Percentiles rank a stretch among this genome's conserved stretches.
phyloP scores from a whole-genome alignment of 2,797 vertebrate species.

The Triplophysa bombifrons region DNA sequence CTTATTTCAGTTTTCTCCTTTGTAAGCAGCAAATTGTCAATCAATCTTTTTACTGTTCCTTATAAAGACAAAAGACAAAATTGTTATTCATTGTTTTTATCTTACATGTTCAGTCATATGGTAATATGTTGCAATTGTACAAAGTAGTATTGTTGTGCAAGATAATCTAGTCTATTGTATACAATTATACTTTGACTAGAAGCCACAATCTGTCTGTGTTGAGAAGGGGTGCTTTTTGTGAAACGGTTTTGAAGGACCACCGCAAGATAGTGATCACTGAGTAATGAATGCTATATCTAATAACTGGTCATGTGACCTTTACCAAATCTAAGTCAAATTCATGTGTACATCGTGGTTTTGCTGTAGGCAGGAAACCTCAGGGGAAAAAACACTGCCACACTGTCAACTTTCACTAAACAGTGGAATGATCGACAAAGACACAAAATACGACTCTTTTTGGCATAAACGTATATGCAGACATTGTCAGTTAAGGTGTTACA shows the following conservation, averaged over 20 bases:
- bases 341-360: constrained; percentile 2
- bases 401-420: background rate
- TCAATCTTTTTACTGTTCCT: too few species aligned
- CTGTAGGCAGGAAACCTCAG: constrained; percentile 23
- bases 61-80: too few species aligned
- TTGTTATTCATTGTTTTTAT: too few species aligned
- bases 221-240: background rate
- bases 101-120: background rate
- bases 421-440: background rate
- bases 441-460: background rate
- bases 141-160: background rate
- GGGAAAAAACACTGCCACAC: constrained; percentile 9
- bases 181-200: background rate
- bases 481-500: background rate
- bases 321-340: constrained; percentile 16
- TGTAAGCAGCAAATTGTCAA: too few species aligned
- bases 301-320: background rate
- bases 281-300: background rate
- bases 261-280: constrained; percentile 1
- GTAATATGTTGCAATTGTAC: background rate
- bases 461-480: background rate
- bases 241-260: background rate
- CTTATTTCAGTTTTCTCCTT: too few species aligned
- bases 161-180: background rate
- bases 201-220: background rate